phyloP scores from a whole-genome alignment of 2,113 vertebrate species.

The Hippolais icterina region DNA sequence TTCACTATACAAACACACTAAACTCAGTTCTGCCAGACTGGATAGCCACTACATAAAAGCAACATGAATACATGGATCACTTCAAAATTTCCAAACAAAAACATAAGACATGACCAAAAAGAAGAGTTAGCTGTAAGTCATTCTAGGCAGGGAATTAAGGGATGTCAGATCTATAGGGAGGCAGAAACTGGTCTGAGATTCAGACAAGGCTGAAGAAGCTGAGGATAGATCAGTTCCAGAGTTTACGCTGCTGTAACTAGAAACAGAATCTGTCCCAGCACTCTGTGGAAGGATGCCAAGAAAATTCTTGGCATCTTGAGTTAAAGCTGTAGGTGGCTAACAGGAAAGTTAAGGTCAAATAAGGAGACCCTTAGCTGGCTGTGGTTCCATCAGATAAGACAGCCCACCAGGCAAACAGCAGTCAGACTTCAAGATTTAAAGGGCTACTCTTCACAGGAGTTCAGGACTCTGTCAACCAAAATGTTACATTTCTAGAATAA shows the following conservation, averaged over 20 bases:
- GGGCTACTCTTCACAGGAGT: not conserved
- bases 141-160: not conserved
- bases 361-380: constrained; percentile 27
- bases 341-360: constrained; percentile 49
- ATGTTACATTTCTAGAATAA: constrained; percentile 6
- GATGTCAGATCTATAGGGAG: not conserved
- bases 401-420: not conserved
- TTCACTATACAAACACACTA: not conserved
- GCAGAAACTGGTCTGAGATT: not conserved
- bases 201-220: not conserved
- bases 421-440: constrained; percentile 15
- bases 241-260: not conserved
- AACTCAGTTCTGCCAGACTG: not conserved
- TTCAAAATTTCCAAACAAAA: not conserved
- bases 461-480: constrained; percentile 5
- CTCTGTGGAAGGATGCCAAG: constrained; percentile 18
- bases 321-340: constrained; percentile 31
- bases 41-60: not conserved
- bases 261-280: not conserved
- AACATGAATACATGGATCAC: not conserved
- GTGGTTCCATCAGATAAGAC: constrained; percentile 38
- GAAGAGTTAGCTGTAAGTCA: not conserved
- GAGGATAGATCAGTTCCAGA: not conserved
- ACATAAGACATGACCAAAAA: not conserved
- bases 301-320: constrained; percentile 18